These are phyloP conservation scores for Coturnix japonica DNA, from an alignment of 2,113 vertebrate species.

Conservation along the genomic window DNA sequence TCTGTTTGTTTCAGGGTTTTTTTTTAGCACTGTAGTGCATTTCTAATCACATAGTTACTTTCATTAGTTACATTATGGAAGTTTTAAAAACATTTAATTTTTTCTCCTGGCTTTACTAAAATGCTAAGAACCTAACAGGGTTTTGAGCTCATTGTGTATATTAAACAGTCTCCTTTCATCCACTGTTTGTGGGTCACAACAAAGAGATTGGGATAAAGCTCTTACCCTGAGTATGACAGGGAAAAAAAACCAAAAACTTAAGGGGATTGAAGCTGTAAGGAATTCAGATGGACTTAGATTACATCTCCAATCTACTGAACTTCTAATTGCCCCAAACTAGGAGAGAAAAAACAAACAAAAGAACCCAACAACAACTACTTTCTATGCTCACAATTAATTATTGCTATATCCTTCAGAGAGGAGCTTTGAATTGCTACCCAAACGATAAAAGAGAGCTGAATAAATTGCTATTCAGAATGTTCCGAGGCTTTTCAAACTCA, in stretches of 20 bases:
- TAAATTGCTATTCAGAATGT: background rate
- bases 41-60: background rate
- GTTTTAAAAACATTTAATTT: background rate
- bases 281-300: background rate
- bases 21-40: background rate
- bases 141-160: background rate
- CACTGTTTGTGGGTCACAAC: background rate
- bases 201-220: background rate
- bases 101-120: background rate
- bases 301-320: background rate
- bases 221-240: background rate
- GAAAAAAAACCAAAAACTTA: background rate
- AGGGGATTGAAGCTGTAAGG: background rate
- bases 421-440: background rate
- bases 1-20: background rate
- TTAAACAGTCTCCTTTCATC: background rate
- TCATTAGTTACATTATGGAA: background rate
- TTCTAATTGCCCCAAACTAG: background rate
- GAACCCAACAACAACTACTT: background rate
- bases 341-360: background rate
- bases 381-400: background rate
- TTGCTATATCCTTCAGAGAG: background rate
- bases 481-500: background rate
- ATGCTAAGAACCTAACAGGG: background rate
- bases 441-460: background rate